Evolutionary conservation across 2,797 vertebrate genomes (phyloP).

Genomic region (Sebastes flavidus): DNA sequence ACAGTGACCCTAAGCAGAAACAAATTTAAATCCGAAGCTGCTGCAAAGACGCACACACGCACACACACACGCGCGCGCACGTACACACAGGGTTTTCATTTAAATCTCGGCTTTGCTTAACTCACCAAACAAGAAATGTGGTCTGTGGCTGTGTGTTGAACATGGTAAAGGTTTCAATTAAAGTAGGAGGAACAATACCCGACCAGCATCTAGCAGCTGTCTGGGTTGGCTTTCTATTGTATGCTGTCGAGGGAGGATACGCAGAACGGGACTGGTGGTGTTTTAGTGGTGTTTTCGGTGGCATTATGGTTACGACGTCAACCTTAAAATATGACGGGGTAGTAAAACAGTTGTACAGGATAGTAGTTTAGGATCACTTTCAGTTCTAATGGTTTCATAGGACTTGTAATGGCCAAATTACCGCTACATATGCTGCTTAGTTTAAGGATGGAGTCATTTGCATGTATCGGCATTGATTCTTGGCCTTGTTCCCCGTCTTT

Average conservation of each 20-base stretch:
- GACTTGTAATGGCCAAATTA: slow-evolving; percentile 14
- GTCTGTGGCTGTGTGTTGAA: slow-evolving; percentile 80
- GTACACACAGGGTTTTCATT: slow-evolving; percentile 79
- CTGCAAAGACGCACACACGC: slow-evolving; percentile 33
- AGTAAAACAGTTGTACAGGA: slow-evolving; percentile 55
- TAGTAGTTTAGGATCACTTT: slow-evolving; percentile 51
- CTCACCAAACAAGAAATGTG: slow-evolving; percentile 80
- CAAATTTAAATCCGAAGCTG: slow-evolving; percentile 71
- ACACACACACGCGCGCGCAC: slow-evolving; percentile 27
- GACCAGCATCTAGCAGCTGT: slow-evolving; percentile 68
- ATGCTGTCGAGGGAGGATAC: slow-evolving; percentile 26
- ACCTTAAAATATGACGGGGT: slow-evolving; percentile 42
- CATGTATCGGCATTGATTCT: slow-evolving; percentile 18
- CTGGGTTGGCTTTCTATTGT: slow-evolving; percentile 46
- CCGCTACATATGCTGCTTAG: slow-evolving; percentile 34
- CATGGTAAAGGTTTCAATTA: slow-evolving; percentile 81
- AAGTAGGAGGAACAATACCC: slow-evolving; percentile 74
- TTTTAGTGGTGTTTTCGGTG: slow-evolving; percentile 48
- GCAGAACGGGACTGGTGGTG: slow-evolving; percentile 21
- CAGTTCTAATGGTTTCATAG: slow-evolving; percentile 30
- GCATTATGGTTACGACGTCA: slow-evolving; percentile 53
- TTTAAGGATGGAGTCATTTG: slow-evolving; percentile 21
- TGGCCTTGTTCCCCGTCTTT: not conserved
- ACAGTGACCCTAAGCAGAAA: slow-evolving; percentile 77
- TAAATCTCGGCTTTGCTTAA: slow-evolving; percentile 79